These are phyloP conservation scores for Crocuta crocuta DNA, from an alignment of 2,113 vertebrate genomes.

Conservation along the genomic window DNA sequence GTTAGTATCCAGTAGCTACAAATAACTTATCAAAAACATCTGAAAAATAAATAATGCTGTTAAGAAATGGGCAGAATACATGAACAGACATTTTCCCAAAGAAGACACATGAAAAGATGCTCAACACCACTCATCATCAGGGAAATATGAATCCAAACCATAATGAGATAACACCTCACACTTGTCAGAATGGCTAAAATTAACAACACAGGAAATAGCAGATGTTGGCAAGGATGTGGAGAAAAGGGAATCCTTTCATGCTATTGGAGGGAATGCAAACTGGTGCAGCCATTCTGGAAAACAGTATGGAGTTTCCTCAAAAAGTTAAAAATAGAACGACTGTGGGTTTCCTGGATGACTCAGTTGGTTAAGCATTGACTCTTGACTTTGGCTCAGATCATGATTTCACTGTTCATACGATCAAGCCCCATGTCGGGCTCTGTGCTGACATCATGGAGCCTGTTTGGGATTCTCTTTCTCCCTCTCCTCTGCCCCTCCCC, in stretches of 20 bases:
- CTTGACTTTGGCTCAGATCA: too few relatives aligned
- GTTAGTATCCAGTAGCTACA: neutral
- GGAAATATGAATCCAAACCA: neutral
- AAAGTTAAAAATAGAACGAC: neutral
- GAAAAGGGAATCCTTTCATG: neutral
- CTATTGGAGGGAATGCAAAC: neutral
- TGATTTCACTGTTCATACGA: too few relatives aligned
- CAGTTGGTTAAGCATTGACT: too few relatives aligned
- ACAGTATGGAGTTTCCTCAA: neutral
- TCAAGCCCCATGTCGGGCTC: too few relatives aligned
- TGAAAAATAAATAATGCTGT: neutral
- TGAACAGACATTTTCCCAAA: neutral
- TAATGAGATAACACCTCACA: neutral
- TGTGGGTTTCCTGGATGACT: too few relatives aligned
- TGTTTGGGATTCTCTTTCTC: too few relatives aligned
- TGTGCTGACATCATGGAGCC: too few relatives aligned
- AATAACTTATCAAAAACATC: neutral
- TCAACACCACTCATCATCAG: neutral
- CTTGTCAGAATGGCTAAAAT: neutral
- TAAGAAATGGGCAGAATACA: neutral
- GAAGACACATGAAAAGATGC: neutral
- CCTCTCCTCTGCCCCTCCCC: too few relatives aligned
- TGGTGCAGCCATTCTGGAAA: neutral
- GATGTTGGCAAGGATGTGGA: neutral
- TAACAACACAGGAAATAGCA: neutral